phyloP scores from a whole-genome alignment of 2,113 vertebrate genomes.

The Tragelaphus strepsiceros region DNA sequence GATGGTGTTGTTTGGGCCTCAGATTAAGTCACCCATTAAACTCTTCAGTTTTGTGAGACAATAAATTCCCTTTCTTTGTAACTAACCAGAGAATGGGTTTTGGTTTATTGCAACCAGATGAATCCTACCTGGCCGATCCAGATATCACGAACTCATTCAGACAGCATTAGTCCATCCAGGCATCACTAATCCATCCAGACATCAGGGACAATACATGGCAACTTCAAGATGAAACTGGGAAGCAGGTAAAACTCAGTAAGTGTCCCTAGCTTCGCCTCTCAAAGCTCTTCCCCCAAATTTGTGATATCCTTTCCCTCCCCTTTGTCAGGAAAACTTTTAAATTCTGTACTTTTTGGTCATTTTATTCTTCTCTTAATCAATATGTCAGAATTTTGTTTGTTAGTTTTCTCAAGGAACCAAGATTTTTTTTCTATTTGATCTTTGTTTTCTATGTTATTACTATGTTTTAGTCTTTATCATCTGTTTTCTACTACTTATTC shows the following conservation, averaged over 20 bases:
- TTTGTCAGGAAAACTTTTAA: not conserved
- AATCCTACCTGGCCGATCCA: not conserved
- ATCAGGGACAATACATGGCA: accelerated
- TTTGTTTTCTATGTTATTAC: not conserved
- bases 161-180: not conserved
- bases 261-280: not conserved
- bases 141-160: not conserved
- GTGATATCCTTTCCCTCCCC: not conserved
- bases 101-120: not conserved
- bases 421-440: not conserved
- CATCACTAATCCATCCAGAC: not conserved
- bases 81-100: not conserved
- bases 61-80: not conserved
- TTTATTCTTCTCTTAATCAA: not conserved
- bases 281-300: not conserved
- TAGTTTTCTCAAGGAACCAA: not conserved
- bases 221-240: not conserved
- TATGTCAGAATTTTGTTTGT: not conserved
- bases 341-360: not conserved
- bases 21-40: not conserved
- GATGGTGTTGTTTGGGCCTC: not conserved
- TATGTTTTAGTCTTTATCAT: not conserved
- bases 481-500: not conserved
- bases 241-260: not conserved
- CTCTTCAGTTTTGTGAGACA: not conserved